Conservation (phyloP, 2,113 vertebrate genomes). For the Microcebus ravelobensis region DNA sequence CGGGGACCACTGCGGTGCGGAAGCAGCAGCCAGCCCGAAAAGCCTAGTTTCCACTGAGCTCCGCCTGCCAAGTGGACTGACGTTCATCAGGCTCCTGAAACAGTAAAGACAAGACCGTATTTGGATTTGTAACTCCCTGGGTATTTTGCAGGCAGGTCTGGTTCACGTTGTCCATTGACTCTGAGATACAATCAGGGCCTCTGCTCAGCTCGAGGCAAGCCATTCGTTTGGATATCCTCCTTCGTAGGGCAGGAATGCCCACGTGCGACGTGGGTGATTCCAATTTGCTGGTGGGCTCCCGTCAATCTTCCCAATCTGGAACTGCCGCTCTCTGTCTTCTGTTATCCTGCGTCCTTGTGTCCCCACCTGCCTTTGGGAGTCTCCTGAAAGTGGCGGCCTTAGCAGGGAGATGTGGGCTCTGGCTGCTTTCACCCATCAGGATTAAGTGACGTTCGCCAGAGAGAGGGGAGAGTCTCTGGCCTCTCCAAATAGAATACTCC, state of each 20-base stretch:
- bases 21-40: not conserved
- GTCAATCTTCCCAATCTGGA: conserved; percentile 29
- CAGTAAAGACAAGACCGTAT: conserved; percentile 56
- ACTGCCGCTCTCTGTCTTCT: conserved; percentile 3
- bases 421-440: not conserved
- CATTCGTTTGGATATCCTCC: conserved; percentile 28
- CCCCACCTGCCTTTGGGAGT: not conserved
- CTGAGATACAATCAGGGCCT: conserved; percentile 60
- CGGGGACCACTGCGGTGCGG: not conserved
- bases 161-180: conserved; percentile 66
- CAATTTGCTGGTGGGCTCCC: not conserved
- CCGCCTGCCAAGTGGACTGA: conserved; percentile 39
- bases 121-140: conserved; percentile 66
- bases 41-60: not conserved
- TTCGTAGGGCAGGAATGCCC: conserved; percentile 7
- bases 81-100: conserved; percentile 49
- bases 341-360: not conserved
- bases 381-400: not conserved
- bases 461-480: not conserved
- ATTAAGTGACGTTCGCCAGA: not conserved
- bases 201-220: conserved; percentile 68
- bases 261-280: conserved; percentile 13
- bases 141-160: conserved; percentile 68
- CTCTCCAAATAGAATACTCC: not conserved
- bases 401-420: not conserved